A percentile compares a stretch with the other conserved stretches of the same genome.
Conservation (phyloP, 2,888 invertebrate genomes). For the Luperina testacea region DNA sequence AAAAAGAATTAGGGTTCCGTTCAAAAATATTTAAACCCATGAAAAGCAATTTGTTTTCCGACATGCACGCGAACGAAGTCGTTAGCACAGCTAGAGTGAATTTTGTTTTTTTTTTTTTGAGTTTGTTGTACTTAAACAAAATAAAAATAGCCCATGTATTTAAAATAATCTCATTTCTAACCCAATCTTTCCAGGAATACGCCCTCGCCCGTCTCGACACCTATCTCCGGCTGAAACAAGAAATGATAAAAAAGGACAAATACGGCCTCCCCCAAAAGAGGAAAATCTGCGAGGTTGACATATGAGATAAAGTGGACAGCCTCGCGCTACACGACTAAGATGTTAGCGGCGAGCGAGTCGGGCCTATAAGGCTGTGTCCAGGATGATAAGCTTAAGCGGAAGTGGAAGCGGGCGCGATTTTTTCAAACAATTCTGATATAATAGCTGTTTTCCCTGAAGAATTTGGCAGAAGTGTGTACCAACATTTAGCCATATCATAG, state of each 20-base stretch:
- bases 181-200: constrained; percentile 90
- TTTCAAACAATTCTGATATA: not conserved
- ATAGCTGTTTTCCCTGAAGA: not conserved
- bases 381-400: constrained; percentile 20
- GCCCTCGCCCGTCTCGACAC: constrained; percentile 91
- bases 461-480: too few species aligned
- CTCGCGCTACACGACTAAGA: constrained; percentile 58
- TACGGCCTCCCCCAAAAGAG: constrained; percentile 83
- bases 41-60: too few species aligned
- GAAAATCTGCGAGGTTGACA: constrained; percentile 88
- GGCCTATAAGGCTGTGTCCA: constrained; percentile 36
- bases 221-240: constrained; percentile 91
- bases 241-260: constrained; percentile 86
- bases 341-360: constrained; percentile 47
- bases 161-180: not conserved
- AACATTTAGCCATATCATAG: not conserved
- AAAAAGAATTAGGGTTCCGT: too few species aligned
- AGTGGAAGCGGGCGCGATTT: constrained; percentile 8
- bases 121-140: too few species aligned
- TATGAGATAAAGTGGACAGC: constrained; percentile 77
- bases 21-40: too few species aligned
- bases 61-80: too few species aligned
- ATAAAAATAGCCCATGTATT: too few species aligned
- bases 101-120: too few species aligned
- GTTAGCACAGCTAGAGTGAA: too few species aligned